Conservation (phyloP, 2,888 invertebrate species). For the Digitonthophagus gazella region DNA sequence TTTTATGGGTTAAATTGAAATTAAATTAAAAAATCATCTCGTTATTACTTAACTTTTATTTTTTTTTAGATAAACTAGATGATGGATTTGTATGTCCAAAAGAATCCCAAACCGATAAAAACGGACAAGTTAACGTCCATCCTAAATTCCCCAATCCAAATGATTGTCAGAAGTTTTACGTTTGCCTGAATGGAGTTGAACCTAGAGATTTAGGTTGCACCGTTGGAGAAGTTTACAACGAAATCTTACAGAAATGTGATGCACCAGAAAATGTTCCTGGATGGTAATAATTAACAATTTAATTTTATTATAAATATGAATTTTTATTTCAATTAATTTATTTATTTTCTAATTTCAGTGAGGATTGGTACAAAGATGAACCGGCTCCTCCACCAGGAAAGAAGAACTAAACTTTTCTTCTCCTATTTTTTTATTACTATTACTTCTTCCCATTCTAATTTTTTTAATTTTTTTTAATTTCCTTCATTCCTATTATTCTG, state of each 20-base stretch:
- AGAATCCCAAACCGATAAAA: constrained; percentile 61
- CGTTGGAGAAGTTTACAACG: constrained; percentile 89
- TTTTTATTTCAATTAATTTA: constrained; percentile 19
- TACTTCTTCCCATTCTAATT: no score
- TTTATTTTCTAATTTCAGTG: constrained; percentile 59
- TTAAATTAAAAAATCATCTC: no score
- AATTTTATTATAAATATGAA: constrained; percentile 21
- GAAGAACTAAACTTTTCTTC: constrained; percentile 35
- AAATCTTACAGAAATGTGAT: constrained; percentile 79
- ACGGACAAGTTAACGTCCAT: constrained; percentile 74
- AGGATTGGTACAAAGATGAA: constrained; percentile 90
- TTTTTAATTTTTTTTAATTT: not conserved
- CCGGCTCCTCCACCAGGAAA: constrained; percentile 53
- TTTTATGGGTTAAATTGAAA: no score
- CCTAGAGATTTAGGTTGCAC: constrained; percentile 87
- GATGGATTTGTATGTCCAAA: constrained; percentile 87
- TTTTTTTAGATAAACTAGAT: constrained; percentile 70
- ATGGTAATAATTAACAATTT: constrained; percentile 60
- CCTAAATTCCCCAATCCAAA: constrained; percentile 82
- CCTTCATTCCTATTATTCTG: not conserved
- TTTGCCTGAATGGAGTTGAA: constrained; percentile 80
- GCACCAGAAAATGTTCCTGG: constrained; percentile 87
- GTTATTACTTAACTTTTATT: constrained; percentile 28
- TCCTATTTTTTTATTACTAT: no score
- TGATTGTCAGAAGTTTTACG: constrained; percentile 91